Evolutionary conservation across 2,888 invertebrate genomes (phyloP), one percentile per base, ranked within the genome.

Genomic region (Thereva unica): DNA sequence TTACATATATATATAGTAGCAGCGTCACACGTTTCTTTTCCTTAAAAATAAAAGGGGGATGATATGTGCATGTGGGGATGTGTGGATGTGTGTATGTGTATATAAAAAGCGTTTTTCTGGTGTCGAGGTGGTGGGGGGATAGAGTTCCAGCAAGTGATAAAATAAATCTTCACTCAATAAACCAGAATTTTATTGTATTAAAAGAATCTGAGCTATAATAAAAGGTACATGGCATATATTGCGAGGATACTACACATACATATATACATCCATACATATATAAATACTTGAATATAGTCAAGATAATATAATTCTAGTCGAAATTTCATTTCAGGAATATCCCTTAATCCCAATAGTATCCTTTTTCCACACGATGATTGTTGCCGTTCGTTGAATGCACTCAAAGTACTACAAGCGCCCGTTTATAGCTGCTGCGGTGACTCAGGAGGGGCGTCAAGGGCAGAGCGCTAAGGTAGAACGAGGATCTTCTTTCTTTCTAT

Each of bases 311-410:
- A 59, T 12, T 59, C 57, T 47, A 37, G 38, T 47, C 12, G 57
- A 66, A 68, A 68, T 68, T 68, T 68, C 68, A 68, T 68, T 68
- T 66, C 50, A 47, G 63, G 63, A 61, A 66, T 66, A 68, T 68
- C 66, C 68, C 63, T 63, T 68, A 68, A 68, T 68, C 68, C 66
- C 59, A 10, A 53, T 63, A 66, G 68, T 66, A 68, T 68, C 66
- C 61, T 23, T 10, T 34, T 50, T 50, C 10, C 50, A 47, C 35
- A 57, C 50, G 56, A 49, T 10, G 66, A 47, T 50, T 57, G 57
- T 42, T 57, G 54, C 52, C 23, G 50, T 56, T 61, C 61, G 41
- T n/a, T 35, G 47, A 59, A 59, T 59, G 57, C 57, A 59, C 57
- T 59, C 38, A 47, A 34, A 12, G 57, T 34, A 40, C 56, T 12